Evolutionary conservation across 2,113 vertebrate genomes (phyloP).

Genomic region (Vanacampus margaritifer): DNA sequence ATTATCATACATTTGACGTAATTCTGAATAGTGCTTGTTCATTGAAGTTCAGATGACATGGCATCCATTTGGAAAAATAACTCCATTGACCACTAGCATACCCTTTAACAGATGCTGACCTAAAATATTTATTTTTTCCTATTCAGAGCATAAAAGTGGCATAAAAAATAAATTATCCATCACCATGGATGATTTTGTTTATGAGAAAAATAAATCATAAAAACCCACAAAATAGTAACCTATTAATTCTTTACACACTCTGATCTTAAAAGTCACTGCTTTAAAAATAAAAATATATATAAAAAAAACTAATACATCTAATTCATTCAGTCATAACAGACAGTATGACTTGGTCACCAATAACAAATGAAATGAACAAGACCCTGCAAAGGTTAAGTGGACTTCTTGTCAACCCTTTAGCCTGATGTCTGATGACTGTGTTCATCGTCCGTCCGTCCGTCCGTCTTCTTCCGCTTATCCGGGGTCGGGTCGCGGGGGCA

Average conservation of each 20-base stretch:
- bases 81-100: background rate
- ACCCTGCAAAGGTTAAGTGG: slow-evolving; percentile 2
- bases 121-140: background rate
- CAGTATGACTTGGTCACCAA: background rate
- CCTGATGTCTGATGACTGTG: background rate
- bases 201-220: background rate
- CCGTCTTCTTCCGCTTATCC: too few relatives aligned
- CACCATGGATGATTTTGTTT: background rate
- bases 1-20: slow-evolving; percentile 49
- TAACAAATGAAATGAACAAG: background rate
- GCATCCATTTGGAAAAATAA: slow-evolving; percentile 20
- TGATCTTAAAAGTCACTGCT: background rate
- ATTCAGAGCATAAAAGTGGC: background rate
- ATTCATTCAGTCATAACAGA: too few relatives aligned
- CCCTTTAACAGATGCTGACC: slow-evolving; percentile 7
- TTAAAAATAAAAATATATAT: too few relatives aligned
- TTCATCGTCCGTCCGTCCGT: too few relatives aligned
- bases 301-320: too few relatives aligned
- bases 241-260: background rate
- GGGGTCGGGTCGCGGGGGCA: too few relatives aligned
- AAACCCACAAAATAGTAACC: too few relatives aligned
- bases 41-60: slow-evolving; percentile 2
- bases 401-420: slow-evolving; percentile 1
- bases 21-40: slow-evolving; percentile 20
- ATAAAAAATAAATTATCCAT: background rate